These are phyloP conservation scores for Drosophila conformis DNA, from an alignment of 2,888 invertebrate genomes.

Conservation along the genomic window DNA sequence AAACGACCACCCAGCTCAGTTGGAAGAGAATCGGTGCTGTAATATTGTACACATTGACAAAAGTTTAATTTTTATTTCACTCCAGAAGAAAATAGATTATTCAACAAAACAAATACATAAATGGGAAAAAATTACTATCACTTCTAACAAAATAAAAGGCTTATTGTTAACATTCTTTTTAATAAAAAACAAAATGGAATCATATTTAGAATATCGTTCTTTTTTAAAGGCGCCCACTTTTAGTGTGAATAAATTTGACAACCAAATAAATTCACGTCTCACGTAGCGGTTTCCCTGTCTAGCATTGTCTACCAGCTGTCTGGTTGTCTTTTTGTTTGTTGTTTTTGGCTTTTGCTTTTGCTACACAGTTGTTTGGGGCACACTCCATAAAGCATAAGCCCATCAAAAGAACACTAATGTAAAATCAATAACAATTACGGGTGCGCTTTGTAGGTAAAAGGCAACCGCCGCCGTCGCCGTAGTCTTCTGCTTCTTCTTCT, in stretches of 20 bases:
- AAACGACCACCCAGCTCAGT: not conserved
- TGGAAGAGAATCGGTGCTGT: not conserved
- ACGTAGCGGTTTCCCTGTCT: constrained; percentile 23
- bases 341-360: constrained; percentile 24
- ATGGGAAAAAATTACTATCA: not conserved
- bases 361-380: constrained; percentile 42
- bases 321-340: constrained; percentile 5
- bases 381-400: constrained; percentile 67
- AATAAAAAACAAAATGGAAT: not conserved
- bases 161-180: not conserved
- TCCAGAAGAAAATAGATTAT: not conserved
- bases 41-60: not conserved
- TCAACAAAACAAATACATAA: not conserved
- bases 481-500: not conserved
- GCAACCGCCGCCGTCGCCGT: constrained; percentile 27
- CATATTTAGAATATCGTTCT: not conserved
- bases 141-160: not conserved
- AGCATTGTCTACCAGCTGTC: constrained; percentile 47
- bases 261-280: not conserved
- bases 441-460: constrained; percentile 46
- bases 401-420: constrained; percentile 64
- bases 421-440: constrained; percentile 76
- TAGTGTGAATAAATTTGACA: constrained; percentile 15
- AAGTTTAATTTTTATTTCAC: not conserved
- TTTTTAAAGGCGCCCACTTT: constrained; percentile 5